Evolutionary conservation across 2,113 vertebrate genomes (phyloP).

Genomic region (Condylura cristata): DNA sequence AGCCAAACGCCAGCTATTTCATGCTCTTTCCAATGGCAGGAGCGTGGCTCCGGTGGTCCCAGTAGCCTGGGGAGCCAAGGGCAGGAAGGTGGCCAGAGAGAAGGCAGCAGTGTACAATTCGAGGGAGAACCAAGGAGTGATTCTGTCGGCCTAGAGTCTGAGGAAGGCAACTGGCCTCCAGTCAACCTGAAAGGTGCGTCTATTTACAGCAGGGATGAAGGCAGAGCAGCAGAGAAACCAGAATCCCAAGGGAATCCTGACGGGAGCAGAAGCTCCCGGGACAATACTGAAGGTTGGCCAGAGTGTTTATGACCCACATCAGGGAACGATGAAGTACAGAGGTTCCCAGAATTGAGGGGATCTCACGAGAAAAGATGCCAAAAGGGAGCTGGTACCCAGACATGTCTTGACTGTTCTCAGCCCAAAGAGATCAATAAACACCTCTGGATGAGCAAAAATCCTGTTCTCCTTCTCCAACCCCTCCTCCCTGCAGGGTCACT

Average conservation of each 20-base stretch:
- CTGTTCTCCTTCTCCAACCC: not conserved
- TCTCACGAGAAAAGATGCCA: not conserved
- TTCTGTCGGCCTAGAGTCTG: not conserved
- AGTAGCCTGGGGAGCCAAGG: not conserved
- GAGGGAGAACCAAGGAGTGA: not conserved
- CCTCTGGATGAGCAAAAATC: not conserved
- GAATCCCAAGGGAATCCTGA: not conserved
- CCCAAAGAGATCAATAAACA: not conserved
- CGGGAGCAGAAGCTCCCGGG: not conserved
- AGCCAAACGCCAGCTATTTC: not conserved
- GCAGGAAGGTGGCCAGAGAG: not conserved
- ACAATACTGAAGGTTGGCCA: not conserved
- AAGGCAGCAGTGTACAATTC: not conserved
- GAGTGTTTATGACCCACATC: not conserved
- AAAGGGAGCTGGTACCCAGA: not conserved
- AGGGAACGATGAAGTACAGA: not conserved
- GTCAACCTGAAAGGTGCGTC: not conserved
- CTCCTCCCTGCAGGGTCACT: fast-evolving
- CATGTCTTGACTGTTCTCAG: fast-evolving
- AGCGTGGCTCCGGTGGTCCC: not conserved
- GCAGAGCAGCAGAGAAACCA: fast-evolving
- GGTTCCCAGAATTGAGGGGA: not conserved
- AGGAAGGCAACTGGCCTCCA: not conserved
- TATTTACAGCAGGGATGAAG: not conserved
- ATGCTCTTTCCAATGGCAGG: not conserved